Evolutionary conservation across 2,113 vertebrate genomes (phyloP), one percentile per base, ranked within the genome.

Genomic region (Hemibagrus wyckioides): DNA sequence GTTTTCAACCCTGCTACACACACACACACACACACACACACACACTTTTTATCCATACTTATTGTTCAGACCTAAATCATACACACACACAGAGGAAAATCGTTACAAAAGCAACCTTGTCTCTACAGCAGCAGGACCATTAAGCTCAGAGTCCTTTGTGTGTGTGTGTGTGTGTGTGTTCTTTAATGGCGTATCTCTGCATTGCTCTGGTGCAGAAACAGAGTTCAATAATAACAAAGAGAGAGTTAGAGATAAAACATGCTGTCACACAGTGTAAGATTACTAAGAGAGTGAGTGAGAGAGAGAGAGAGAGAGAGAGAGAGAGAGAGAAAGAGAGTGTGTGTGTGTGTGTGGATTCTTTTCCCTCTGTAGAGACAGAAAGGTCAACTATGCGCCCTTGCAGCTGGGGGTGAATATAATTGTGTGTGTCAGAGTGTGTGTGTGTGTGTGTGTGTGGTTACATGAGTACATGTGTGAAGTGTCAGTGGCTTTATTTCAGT

Each of bases 311-410:
- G 69, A 36, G 15, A 17, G 23, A 44, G 39, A 21, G 23, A n/a
- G 81, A 25, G 48, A 36, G 33, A n/a, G 14, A 28, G 73, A 23
- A 33, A 30, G 28, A 17, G 19, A 44, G 77, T 85, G 57, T 41
- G 25, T n/a, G 30, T 54, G 21, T 36, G 41, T 19, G 21, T 48
- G 69, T 39, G 52, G n/a, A 86, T 48, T 77, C n/a, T 11, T 39
- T 41, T 33, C 82, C 82, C 79, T 82, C 82, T 80, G 82, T 59
- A 85, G 77, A 87, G 77, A 77, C 25, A 44, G 63, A 88, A 86
- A 88, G 87, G 89, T 88, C 87, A 88, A 82, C 82, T 87, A 88
- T 90, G 82, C 41, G 85, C 87, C 87, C 85, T 73, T 84, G 39
- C 67, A 88, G 85, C 44, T 63, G 67, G 67, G 84, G 73, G 63